Conservation (phyloP, 2,113 vertebrate genomes). For the Gymnarchus niloticus region DNA sequence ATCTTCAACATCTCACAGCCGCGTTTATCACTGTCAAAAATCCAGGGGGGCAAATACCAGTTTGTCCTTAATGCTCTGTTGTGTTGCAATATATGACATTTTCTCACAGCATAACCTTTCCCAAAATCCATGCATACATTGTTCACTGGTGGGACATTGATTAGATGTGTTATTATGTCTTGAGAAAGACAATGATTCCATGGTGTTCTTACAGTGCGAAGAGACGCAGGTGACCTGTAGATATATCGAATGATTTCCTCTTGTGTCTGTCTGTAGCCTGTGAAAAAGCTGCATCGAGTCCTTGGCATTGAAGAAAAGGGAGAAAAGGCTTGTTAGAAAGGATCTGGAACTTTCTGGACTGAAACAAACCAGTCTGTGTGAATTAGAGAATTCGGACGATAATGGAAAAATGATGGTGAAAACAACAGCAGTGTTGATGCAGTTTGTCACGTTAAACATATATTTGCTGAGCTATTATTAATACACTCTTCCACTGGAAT, state of each 20-base stretch:
- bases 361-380: neutral
- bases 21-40: neutral
- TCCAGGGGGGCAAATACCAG: neutral
- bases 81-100: neutral
- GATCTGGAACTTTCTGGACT: neutral
- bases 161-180: neutral
- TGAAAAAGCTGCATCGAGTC: neutral
- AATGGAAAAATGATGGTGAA: too few species aligned
- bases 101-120: neutral
- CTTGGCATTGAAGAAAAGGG: neutral
- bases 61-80: neutral
- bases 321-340: neutral
- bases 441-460: too few species aligned
- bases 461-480: too few species aligned
- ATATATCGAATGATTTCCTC: neutral
- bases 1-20: neutral
- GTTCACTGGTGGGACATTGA: neutral
- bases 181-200: neutral
- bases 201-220: neutral
- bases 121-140: neutral
- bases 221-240: neutral
- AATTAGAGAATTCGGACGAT: neutral
- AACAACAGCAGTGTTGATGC: neutral
- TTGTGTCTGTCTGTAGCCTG: neutral
- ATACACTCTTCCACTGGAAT: too few species aligned